phyloP scores from a whole-genome alignment of 2,797 vertebrate species.

The Ptychadena robeensis region DNA sequence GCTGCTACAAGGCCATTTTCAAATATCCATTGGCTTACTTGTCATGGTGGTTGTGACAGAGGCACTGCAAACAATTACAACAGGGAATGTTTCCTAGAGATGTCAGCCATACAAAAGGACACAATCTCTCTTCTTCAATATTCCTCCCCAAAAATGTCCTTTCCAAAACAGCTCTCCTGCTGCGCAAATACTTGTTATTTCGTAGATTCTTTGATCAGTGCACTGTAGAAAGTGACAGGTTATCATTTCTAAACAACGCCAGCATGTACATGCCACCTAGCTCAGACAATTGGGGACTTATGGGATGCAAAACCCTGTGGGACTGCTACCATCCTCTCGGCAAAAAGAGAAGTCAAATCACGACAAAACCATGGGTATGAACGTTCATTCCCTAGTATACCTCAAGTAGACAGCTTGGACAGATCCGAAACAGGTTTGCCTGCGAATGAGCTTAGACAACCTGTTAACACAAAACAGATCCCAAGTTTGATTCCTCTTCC shows the following conservation, averaged over 20 bases:
- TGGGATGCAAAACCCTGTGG: slow-evolving; percentile 99
- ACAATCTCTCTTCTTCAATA: slow-evolving; percentile 94
- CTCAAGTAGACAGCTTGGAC: slow-evolving; percentile 98
- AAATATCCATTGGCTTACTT: slow-evolving; percentile 98
- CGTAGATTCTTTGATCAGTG: slow-evolving; percentile 98
- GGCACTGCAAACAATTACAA: slow-evolving; percentile 95
- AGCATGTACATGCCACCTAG: slow-evolving; percentile 98
- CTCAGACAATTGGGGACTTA: slow-evolving; percentile 98
- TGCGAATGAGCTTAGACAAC: slow-evolving; percentile 95
- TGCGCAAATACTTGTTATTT: slow-evolving; percentile 96
- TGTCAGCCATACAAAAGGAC: slow-evolving; percentile 99
- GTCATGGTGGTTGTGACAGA: slow-evolving; percentile 97
- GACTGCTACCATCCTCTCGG: slow-evolving; percentile 98
- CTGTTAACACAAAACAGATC: slow-evolving; percentile 91
- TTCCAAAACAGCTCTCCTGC: slow-evolving; percentile 98
- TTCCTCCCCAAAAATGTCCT: slow-evolving; percentile 97
- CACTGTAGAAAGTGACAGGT: slow-evolving; percentile 97
- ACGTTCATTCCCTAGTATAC: slow-evolving; percentile 97
- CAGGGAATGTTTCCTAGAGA: slow-evolving; percentile 98
- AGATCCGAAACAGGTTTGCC: slow-evolving; percentile 92
- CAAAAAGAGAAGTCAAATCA: slow-evolving; percentile 97
- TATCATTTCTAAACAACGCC: slow-evolving; percentile 95
- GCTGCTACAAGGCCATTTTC: slow-evolving; percentile 99
- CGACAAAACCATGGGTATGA: slow-evolving; percentile 98
- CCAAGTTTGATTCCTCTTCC: slow-evolving; percentile 95